Evolutionary conservation across 2,888 invertebrate species (phyloP).

Genomic region (Cheilosia scutellata): DNA sequence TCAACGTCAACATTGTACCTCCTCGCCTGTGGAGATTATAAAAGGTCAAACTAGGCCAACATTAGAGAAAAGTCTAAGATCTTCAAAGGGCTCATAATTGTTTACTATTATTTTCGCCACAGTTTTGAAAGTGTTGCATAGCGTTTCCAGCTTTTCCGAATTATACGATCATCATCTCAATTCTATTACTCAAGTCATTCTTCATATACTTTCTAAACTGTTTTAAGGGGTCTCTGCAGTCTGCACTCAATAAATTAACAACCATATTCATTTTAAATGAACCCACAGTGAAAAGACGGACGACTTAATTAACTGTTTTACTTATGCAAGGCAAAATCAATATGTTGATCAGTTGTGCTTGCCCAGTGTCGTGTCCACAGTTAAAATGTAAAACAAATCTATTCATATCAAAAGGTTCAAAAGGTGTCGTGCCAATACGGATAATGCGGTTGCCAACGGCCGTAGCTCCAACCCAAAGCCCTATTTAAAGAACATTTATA

Average conservation of each 20-base stretch:
- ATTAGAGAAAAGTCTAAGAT: too few relatives aligned
- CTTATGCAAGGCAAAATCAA: neutral
- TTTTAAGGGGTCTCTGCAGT: neutral
- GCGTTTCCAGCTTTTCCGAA: too few relatives aligned
- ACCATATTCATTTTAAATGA: neutral
- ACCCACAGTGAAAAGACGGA: neutral
- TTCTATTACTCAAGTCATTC: too few relatives aligned
- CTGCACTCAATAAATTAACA: neutral
- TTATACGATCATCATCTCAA: too few relatives aligned
- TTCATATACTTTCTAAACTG: too few relatives aligned
- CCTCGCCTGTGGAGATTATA: too few relatives aligned
- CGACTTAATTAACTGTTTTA: conserved; percentile 1
- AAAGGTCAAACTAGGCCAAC: too few relatives aligned
- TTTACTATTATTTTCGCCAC: too few relatives aligned
- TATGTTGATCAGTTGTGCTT: conserved; percentile 6
- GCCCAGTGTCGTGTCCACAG: conserved; percentile 41
- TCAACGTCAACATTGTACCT: too few relatives aligned
- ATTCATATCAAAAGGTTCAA: conserved; percentile 75
- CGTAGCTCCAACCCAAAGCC: conserved; percentile 10
- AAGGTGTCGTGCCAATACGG: conserved; percentile 54
- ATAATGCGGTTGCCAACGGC: conserved; percentile 44
- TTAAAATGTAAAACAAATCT: conserved; percentile 69
- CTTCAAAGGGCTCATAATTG: too few relatives aligned
- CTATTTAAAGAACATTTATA: conserved; percentile 59
- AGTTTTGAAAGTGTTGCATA: too few relatives aligned